These are phyloP conservation scores for Charadrius vociferus DNA, from an alignment of 2,113 vertebrate genomes.

Conservation along the genomic window DNA sequence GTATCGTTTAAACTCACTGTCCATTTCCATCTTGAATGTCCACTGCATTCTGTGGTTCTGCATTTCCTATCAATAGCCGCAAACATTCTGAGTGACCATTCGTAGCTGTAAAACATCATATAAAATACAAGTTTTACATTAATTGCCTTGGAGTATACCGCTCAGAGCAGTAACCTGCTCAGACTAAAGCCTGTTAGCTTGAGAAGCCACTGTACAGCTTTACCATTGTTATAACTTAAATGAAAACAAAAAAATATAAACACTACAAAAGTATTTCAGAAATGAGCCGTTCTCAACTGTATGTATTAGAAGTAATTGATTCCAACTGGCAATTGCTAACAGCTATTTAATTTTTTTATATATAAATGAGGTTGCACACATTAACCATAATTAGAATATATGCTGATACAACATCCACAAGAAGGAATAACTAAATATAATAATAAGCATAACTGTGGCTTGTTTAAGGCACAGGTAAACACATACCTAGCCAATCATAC, in stretches of 20 bases:
- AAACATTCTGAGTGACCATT: constrained; percentile 98
- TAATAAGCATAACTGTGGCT: background rate
- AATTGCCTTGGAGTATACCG: background rate
- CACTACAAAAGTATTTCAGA: background rate
- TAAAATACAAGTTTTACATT: background rate
- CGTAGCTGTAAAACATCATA: constrained; percentile 80
- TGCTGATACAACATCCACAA: background rate
- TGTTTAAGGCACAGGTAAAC: background rate
- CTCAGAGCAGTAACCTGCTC: background rate
- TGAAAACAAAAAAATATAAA: background rate
- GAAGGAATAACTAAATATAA: background rate
- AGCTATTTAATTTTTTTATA: background rate
- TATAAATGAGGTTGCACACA: background rate
- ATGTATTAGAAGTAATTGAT: background rate
- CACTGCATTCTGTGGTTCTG: constrained; percentile 91
- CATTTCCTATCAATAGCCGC: constrained; percentile 93
- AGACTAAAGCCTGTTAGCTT: background rate
- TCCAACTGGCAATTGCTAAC: background rate
- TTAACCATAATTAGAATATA: background rate
- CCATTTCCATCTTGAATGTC: constrained; percentile 96
- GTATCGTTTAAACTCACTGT: constrained; percentile 84
- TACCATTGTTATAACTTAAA: background rate
- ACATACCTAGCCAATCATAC: background rate
- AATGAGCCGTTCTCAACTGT: background rate
- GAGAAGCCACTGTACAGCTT: background rate